Evolutionary conservation across 2,888 invertebrate species (phyloP).

Genomic region (Zootermopsis nevadensis): DNA sequence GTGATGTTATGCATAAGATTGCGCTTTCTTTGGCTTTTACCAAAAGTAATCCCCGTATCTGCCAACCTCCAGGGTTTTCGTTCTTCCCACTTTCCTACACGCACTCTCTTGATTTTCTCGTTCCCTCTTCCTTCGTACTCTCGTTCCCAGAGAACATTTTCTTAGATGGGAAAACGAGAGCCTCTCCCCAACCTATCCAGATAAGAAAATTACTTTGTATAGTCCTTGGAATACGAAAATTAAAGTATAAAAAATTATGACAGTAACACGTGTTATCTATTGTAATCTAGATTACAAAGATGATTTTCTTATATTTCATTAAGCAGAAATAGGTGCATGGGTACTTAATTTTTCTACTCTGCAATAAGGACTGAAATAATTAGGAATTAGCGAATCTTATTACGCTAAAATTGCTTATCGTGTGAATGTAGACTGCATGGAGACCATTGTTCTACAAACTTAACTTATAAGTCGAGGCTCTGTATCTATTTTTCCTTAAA

Average conservation of each 20-base stretch:
- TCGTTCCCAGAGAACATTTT: constrained; percentile 16
- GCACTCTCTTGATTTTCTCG: background rate
- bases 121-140: background rate
- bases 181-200: background rate
- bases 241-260: background rate
- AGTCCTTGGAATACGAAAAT: background rate
- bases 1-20: background rate
- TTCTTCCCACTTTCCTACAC: background rate
- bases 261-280: too few relatives aligned
- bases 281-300: too few relatives aligned
- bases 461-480: too few relatives aligned
- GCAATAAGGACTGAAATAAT: too few relatives aligned
- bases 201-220: constrained; percentile 29
- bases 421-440: too few relatives aligned
- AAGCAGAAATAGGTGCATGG: too few relatives aligned
- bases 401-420: too few relatives aligned
- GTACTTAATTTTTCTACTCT: too few relatives aligned
- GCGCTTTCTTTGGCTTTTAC: background rate
- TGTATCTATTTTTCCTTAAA: too few relatives aligned
- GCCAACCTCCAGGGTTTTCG: constrained; percentile 12
- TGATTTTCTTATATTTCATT: too few relatives aligned
- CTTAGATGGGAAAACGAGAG: constrained; percentile 10
- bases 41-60: constrained; percentile 24
- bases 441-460: too few relatives aligned
- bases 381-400: too few relatives aligned